These are phyloP conservation scores for Loriculus beryllinus DNA, from an alignment of 2,797 vertebrate species.

Conservation along the genomic window DNA sequence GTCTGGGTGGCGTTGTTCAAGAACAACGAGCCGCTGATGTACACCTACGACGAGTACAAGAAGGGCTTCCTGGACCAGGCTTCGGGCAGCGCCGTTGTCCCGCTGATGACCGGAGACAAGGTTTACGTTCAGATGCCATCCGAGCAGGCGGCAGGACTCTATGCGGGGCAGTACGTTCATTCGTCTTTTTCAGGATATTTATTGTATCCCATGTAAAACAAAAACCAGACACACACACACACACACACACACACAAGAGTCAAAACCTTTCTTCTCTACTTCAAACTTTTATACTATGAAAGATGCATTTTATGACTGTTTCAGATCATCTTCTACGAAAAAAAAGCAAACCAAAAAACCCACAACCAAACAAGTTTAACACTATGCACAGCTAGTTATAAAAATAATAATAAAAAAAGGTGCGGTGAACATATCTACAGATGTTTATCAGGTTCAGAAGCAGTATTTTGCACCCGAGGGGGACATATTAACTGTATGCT, in stretches of 20 bases:
- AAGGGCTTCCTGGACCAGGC: slow-evolving; percentile 97
- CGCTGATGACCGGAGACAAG: slow-evolving; percentile 85
- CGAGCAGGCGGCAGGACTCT: slow-evolving; percentile 95
- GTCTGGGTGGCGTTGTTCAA: slow-evolving; percentile 96
- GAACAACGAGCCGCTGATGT: slow-evolving; percentile 96
- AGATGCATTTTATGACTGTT: slow-evolving; percentile 70
- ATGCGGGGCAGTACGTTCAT: slow-evolving; percentile 93
- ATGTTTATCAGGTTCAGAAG: slow-evolving; percentile 56
- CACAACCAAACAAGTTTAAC: slow-evolving; percentile 13
- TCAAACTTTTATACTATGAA: slow-evolving; percentile 64
- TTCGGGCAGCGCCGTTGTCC: slow-evolving; percentile 92
- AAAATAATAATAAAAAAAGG: slow-evolving; percentile 8
- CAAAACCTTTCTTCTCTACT: slow-evolving; percentile 58
- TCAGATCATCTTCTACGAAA: slow-evolving; percentile 69
- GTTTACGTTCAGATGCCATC: slow-evolving; percentile 94
- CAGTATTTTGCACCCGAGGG: slow-evolving; percentile 61
- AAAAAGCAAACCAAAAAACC: background rate
- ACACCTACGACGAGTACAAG: slow-evolving; percentile 96
- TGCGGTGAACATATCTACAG: slow-evolving; percentile 31
- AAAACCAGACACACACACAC: background rate
- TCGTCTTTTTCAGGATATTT: slow-evolving; percentile 97
- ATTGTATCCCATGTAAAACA: slow-evolving; percentile 90
- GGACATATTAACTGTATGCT: slow-evolving; percentile 66
- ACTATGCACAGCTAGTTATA: slow-evolving; percentile 63
- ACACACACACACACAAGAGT: background rate